Evolutionary conservation across 2,888 invertebrate genomes (phyloP), one percentile per base, ranked within the genome.

Genomic region (Antitype chi): DNA sequence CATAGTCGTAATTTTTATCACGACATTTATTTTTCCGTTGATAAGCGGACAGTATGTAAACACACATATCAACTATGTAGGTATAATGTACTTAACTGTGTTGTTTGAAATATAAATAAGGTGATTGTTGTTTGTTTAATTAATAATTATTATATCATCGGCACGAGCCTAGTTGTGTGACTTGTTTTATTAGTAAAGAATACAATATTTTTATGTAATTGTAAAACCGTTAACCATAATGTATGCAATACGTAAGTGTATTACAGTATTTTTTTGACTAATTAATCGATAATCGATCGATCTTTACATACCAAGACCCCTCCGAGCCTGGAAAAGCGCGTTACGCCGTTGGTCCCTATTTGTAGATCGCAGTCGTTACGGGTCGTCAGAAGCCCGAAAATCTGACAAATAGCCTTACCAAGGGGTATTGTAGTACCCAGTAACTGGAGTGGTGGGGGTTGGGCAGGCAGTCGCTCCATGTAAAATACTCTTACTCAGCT

Each of bases 1-100:
- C 52, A 78, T 20, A 63, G 25, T 55, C 13, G 9, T 67, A 43
- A 64, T 38, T 84, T 47, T 57, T 67, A 80, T 71, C n/a, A 17
- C 1, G n/a, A 28, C 70, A 57, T 53, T 62, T 67, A 84, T 84
- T 57, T n/a, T n/a, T 53, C 20, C 32, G 23, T 67, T 72, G 80
- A 84, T 84, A 84, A 62, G 66, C 20, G 20, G 49, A 32, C 49
- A 23, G 64, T 63, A 15, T 76, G 55, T 62, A 71, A 52, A 55
- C 55, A 49, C 32, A 79, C 25, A 20, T 84, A 57, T 60, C 59
- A 60, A 53, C 53, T 78, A 11, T 52, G 38, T 74, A 28, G 25
- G 25, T 52, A 82, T 38, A 38, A 38, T 25, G 11, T 59, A 53
- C 8, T 13, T 71, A 71, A 23, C 43, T 67, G 11, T 49, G 5